Base-by-base conservation (phyloP, 2,797 vertebrate species). In the Muscicapa striata region DNA sequence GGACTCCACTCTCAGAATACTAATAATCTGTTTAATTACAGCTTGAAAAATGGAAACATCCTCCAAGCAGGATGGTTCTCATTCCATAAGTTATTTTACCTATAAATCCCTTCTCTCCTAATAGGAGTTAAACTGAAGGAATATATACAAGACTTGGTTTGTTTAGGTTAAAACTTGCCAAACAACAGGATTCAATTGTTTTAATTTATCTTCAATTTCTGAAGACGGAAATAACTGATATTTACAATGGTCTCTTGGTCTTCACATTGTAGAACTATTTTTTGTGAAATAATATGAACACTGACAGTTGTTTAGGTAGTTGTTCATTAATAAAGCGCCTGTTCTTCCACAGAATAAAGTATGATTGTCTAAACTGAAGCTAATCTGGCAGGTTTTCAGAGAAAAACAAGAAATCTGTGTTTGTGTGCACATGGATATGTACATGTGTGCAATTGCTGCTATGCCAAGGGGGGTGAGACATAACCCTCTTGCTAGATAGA, bases 11-110 rank as follows among this genome's bases (percentile, higher is more conserved):
- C 15, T 62, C 29, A 64, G 54, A 91, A 68, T 23, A 80, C 40
- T 58, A 91, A 72, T 46, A 68, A 77, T 46, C 34, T 67, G n/a
- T 68, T 85, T 68, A 74, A 93, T 66, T 75, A 72, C 23, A 63
- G 36, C n/a, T 73, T 91, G 51, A 82, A 79, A 75, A 92, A 45
- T 2, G 2, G 46, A 84, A 87, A 75, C 16, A 43, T 22, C 49
- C 68, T 75, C 61, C 62, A 55, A 76, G 64, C 40, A 92, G 32
- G 20, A 67, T 34, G 11, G 72, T 23, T 92, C 34, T 93, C 72
- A 52, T 89, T 80, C 82, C 75, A 72, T 1, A 18, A 13, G 61
- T 68, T 80, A 80, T 49, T 80, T 77, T 80, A 88, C 27, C 55
- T 89, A 21, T 12, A 87, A 61, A 84, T 29, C 24, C n/a, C 24